Conservation (phyloP, 2,888 invertebrate genomes). For the Drosophila buzzatii region DNA sequence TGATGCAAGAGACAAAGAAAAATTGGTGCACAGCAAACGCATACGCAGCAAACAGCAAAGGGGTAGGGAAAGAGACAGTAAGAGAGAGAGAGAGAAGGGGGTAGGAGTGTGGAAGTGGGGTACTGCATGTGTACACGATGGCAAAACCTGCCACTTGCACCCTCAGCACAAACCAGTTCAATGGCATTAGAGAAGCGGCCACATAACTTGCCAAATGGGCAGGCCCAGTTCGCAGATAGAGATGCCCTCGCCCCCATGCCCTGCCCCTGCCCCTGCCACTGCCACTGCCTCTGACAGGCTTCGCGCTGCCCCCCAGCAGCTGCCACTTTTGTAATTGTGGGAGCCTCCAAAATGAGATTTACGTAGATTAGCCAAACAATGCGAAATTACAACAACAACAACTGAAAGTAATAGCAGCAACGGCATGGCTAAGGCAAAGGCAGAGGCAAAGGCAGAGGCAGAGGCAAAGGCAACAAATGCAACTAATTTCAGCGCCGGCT, state of each 20-base stretch:
- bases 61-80: not conserved
- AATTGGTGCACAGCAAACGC: slow-evolving; percentile 70
- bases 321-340: slow-evolving; percentile 70
- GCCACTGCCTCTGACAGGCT: not conserved
- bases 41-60: slow-evolving; percentile 29
- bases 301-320: slow-evolving; percentile 1
- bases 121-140: slow-evolving; percentile 25
- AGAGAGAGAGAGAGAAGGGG: not conserved
- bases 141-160: slow-evolving; percentile 74
- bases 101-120: not conserved
- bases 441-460: not conserved
- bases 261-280: no score
- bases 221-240: slow-evolving; percentile 59
- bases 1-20: slow-evolving; percentile 75
- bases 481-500: slow-evolving; percentile 54
- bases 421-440: slow-evolving; percentile 3
- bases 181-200: slow-evolving; percentile 74
- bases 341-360: slow-evolving; percentile 75
- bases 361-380: slow-evolving; percentile 78
- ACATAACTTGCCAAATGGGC: slow-evolving; percentile 77
- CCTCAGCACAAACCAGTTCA: slow-evolving; percentile 75
- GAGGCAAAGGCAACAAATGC: slow-evolving; percentile 29
- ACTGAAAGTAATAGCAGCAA: slow-evolving; percentile 26
- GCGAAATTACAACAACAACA: slow-evolving; percentile 68
- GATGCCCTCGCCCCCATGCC: not conserved